These are phyloP conservation scores for Struthio camelus DNA, from an alignment of 2,113 vertebrate species.

Conservation along the genomic window DNA sequence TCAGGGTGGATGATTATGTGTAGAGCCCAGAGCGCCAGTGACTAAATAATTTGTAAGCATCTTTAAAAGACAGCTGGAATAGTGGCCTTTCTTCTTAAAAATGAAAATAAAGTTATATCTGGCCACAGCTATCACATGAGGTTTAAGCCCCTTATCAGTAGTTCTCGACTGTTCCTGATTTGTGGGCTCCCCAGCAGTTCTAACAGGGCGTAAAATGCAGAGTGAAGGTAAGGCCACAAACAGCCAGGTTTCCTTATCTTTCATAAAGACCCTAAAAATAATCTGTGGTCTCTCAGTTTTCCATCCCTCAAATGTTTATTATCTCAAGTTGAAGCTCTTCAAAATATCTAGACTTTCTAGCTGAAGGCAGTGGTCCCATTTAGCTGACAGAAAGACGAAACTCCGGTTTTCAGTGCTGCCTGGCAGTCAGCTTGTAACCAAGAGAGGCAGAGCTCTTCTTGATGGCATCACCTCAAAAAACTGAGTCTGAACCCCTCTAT, in stretches of 20 bases:
- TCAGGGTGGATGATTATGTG: fast-evolving
- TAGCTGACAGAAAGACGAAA: background rate
- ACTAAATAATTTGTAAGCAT: background rate
- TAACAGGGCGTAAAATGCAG: background rate
- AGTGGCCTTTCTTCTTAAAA: background rate
- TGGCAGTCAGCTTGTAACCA: background rate
- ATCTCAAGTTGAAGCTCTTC: background rate
- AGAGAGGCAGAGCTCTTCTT: background rate
- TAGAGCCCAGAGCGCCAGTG: background rate
- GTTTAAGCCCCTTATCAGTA: fast-evolving
- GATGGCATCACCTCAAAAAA: background rate
- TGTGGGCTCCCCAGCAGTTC: background rate
- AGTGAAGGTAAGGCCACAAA: background rate
- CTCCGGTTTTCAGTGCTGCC: background rate
- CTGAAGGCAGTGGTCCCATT: background rate
- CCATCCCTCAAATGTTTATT: background rate
- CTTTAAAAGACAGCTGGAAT: background rate
- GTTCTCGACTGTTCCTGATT: background rate
- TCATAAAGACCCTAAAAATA: background rate
- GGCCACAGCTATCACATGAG: background rate
- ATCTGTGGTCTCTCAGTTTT: background rate
- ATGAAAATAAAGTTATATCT: background rate
- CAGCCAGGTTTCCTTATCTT: background rate
- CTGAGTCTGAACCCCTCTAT: background rate
- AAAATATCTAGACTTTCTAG: background rate